Evolutionary conservation across 2,888 invertebrate species (phyloP).

Genomic region (Luffia ferchaultella): DNA sequence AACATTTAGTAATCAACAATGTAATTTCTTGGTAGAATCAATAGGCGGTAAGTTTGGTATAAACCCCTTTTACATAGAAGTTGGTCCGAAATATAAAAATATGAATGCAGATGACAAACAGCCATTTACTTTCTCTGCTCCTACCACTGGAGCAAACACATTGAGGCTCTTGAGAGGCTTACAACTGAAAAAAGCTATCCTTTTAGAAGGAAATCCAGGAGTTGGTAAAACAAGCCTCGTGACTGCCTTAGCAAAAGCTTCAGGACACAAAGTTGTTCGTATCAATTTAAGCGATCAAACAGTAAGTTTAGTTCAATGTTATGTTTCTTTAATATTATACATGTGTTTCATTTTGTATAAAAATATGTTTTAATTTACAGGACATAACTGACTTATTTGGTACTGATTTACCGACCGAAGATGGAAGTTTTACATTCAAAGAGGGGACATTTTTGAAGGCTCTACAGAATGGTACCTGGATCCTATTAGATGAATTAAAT

Average conservation of each 20-base stretch:
- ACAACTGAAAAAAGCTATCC: constrained; percentile 89
- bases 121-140: constrained; percentile 77
- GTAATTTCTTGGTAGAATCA: constrained; percentile 36
- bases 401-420: constrained; percentile 94
- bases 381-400: constrained; percentile 98
- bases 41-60: constrained; percentile 71
- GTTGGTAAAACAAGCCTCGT: constrained; percentile 98
- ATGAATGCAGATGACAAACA: constrained; percentile 24
- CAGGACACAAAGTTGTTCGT: constrained; percentile 85
- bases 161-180: constrained; percentile 87
- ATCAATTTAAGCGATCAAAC: constrained; percentile 99
- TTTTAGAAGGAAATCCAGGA: constrained; percentile 97
- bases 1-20: constrained; percentile 36
- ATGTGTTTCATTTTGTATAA: background rate
- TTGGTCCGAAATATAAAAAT: constrained; percentile 36
- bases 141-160: constrained; percentile 83
- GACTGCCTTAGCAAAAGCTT: constrained; percentile 84
- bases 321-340: constrained; percentile 1
- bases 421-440: constrained; percentile 93
- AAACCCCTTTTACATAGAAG: constrained; percentile 76
- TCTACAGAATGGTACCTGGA: constrained; percentile 93
- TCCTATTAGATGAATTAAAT: constrained; percentile 96
- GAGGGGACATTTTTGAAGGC: constrained; percentile 96
- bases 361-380: constrained; percentile 35
- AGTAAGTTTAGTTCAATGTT: constrained; percentile 54